A percentile compares a stretch with the other conserved stretches of the same genome.
Evolutionary conservation across 2,888 invertebrate genomes (phyloP).

Genomic region (Torymus auratus): DNA sequence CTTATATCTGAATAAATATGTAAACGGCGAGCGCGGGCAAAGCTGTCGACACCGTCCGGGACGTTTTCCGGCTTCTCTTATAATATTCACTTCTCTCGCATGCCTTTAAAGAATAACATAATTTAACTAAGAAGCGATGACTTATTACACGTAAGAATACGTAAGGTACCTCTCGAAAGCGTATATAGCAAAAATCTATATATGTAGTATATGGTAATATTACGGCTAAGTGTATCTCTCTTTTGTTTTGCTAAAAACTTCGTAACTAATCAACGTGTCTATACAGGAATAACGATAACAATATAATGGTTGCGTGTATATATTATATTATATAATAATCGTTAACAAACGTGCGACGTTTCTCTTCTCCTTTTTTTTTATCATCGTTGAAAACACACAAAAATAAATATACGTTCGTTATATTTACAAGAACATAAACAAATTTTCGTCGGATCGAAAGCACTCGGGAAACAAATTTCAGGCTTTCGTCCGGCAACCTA

Average conservation of each 20-base stretch:
- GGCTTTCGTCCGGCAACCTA: not conserved
- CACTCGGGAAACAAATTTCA: constrained; percentile 31
- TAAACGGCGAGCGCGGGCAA: too few species aligned
- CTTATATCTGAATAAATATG: too few species aligned
- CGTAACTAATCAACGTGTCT: constrained; percentile 12
- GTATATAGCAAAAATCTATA: constrained; percentile 24
- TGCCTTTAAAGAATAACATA: constrained; percentile 1
- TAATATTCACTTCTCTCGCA: too few species aligned
- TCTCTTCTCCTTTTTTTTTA: too few species aligned
- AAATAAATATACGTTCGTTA: constrained; percentile 20
- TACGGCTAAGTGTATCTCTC: not conserved
- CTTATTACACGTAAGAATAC: constrained; percentile 25
- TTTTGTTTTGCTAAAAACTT: constrained; percentile 2
- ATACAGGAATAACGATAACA: constrained; percentile 41
- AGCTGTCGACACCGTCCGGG: too few species aligned
- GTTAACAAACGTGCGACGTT: too few species aligned
- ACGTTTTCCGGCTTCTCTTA: too few species aligned
- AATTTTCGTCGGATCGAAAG: constrained; percentile 18
- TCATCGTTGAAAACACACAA: not conserved
- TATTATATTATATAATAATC: too few species aligned
- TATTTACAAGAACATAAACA: constrained; percentile 42
- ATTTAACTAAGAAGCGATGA: constrained; percentile 22
- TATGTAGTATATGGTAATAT: not conserved
- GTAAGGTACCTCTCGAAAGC: constrained; percentile 35
- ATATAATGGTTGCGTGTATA: constrained; percentile 5